Percentiles rank a stretch among this genome's conserved stretches.
phyloP scores from a whole-genome alignment of 1,140 invertebrate genomes.

The Neodiprion virginianus region DNA sequence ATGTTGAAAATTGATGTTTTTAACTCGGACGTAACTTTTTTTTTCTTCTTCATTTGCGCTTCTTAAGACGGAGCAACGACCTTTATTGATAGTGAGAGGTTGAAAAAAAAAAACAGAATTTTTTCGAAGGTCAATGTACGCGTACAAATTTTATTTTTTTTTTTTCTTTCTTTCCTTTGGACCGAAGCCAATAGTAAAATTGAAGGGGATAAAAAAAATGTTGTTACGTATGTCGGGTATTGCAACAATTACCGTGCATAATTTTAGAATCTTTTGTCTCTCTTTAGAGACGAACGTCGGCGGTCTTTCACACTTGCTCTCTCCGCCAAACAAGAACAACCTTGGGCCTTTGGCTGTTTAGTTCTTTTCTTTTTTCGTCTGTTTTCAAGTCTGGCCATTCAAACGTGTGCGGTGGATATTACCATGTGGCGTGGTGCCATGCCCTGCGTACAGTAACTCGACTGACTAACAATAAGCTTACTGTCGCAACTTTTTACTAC shows the following conservation, averaged over 20 bases:
- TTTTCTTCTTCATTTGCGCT: background rate
- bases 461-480: background rate
- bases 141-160: too few species aligned
- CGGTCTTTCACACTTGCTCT: background rate
- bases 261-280: background rate
- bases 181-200: too few species aligned
- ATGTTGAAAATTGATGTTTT: too few species aligned
- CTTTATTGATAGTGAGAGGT: too few species aligned
- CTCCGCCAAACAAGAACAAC: conserved; percentile 2
- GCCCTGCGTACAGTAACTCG: background rate
- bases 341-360: background rate
- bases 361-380: background rate
- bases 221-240: background rate
- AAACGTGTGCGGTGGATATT: background rate
- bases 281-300: background rate
- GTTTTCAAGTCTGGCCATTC: conserved; percentile 1
- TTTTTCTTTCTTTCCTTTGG: too few species aligned
- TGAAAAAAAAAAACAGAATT: too few species aligned
- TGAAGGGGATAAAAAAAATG: too few species aligned
- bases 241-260: background rate
- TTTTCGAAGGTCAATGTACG: too few species aligned
- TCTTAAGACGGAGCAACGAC: too few species aligned
- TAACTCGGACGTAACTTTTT: background rate
- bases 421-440: too few species aligned
- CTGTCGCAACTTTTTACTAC: background rate